Conservation (phyloP, 2,113 vertebrate genomes). For the Calypte anna region DNA sequence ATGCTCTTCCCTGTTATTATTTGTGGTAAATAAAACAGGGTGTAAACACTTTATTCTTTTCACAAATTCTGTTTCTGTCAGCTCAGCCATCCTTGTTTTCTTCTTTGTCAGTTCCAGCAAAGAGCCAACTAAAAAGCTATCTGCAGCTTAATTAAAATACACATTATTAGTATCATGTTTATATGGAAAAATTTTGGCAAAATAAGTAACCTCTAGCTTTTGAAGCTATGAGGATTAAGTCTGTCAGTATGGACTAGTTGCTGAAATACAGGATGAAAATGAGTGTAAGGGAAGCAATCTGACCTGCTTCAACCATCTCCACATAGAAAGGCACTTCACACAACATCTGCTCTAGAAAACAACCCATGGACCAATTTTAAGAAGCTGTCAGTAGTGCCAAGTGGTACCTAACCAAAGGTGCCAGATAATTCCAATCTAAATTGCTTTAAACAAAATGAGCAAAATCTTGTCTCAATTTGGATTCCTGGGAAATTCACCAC, state of each 20-base stretch:
- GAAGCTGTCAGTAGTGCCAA: neutral
- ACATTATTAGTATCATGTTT: slow-evolving; percentile 62
- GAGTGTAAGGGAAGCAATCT: slow-evolving; percentile 33
- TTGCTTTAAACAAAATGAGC: neutral
- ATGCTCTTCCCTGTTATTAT: neutral
- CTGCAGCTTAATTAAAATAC: slow-evolving; percentile 68
- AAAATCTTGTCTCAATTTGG: neutral
- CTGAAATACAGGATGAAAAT: slow-evolving; percentile 26
- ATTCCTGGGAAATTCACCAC: neutral
- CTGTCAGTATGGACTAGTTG: slow-evolving; percentile 36
- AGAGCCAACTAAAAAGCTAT: slow-evolving; percentile 44
- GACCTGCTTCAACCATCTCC: neutral
- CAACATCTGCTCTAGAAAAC: slow-evolving; percentile 6
- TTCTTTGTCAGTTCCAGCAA: slow-evolving; percentile 27
- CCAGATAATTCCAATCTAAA: neutral
- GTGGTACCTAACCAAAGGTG: neutral
- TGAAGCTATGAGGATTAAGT: slow-evolving; percentile 57
- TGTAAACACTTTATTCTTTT: slow-evolving; percentile 20
- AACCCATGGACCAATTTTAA: neutral
- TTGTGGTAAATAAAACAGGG: slow-evolving; percentile 13
- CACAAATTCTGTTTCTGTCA: neutral
- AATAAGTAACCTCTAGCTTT: slow-evolving; percentile 64
- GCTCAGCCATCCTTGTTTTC: neutral
- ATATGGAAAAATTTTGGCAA: slow-evolving; percentile 53
- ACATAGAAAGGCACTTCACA: neutral